Evolutionary conservation across 2,888 invertebrate genomes (phyloP).

Genomic region (Drosophila peninsularis): DNA sequence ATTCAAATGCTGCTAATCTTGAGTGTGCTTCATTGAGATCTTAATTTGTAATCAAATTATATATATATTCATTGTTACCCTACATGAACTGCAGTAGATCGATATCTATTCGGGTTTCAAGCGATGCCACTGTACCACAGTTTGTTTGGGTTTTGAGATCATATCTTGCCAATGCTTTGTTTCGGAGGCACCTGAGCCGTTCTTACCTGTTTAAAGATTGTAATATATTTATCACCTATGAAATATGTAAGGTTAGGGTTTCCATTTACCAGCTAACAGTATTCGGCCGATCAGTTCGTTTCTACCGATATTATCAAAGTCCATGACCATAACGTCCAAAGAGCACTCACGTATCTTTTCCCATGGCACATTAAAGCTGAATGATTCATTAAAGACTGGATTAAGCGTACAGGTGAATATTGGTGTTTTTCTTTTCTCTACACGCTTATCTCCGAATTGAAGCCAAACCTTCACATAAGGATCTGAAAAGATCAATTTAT

Average conservation of each 20-base stretch:
- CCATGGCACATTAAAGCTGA: constrained; percentile 98
- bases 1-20: constrained; percentile 9
- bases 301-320: constrained; percentile 97
- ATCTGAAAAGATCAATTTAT: constrained; percentile 89
- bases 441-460: constrained; percentile 96
- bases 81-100: neutral
- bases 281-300: constrained; percentile 97
- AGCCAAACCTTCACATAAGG: constrained; percentile 99
- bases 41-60: constrained; percentile 8
- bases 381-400: constrained; percentile 98
- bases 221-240: neutral
- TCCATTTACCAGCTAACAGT: constrained; percentile 91
- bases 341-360: constrained; percentile 98
- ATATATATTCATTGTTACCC: neutral
- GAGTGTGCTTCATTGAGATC: neutral
- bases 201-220: constrained; percentile 88
- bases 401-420: constrained; percentile 97
- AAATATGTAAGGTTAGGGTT: neutral
- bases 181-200: constrained; percentile 96
- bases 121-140: constrained; percentile 98
- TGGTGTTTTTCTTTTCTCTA: constrained; percentile 98
- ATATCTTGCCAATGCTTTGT: constrained; percentile 99
- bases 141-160: constrained; percentile 98
- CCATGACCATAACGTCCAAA: constrained; percentile 97
- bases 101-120: constrained; percentile 91